These are phyloP conservation scores for Diceros bicornis DNA, from an alignment of 2,797 vertebrate genomes.

Conservation along the genomic window DNA sequence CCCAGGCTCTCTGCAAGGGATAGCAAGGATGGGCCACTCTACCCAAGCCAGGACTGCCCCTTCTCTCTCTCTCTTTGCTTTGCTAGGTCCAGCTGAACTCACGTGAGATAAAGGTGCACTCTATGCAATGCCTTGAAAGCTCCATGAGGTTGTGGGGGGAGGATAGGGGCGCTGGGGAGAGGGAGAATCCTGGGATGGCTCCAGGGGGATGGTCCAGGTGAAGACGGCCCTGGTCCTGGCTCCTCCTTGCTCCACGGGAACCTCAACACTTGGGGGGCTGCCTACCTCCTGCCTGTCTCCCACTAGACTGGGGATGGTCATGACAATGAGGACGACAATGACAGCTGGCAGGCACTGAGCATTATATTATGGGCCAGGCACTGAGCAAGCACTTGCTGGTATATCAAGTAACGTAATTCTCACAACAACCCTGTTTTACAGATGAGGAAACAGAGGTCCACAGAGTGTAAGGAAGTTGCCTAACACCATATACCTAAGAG, in stretches of 20 bases:
- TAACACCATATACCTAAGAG: neutral
- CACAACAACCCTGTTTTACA: neutral
- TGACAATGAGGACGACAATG: neutral
- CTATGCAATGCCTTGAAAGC: neutral
- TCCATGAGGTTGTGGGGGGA: too few relatives aligned
- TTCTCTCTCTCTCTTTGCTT: neutral
- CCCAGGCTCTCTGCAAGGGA: neutral
- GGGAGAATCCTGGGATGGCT: neutral
- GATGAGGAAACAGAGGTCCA: slow-evolving; percentile 15
- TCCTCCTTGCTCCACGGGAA: neutral
- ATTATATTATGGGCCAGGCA: neutral
- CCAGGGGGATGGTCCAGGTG: neutral
- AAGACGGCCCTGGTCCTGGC: neutral
- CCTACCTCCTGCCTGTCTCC: neutral
- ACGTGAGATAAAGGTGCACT: neutral
- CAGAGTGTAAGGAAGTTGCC: neutral
- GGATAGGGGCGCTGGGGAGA: neutral
- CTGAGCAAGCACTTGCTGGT: neutral
- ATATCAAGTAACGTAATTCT: neutral
- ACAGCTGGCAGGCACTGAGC: neutral
- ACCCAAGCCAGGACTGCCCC: neutral
- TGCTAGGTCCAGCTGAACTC: neutral
- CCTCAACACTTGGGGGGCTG: neutral
- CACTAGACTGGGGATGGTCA: neutral
- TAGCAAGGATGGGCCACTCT: neutral